phyloP scores from a whole-genome alignment of 2,888 invertebrate species.

The Chelonus formosanus region DNA sequence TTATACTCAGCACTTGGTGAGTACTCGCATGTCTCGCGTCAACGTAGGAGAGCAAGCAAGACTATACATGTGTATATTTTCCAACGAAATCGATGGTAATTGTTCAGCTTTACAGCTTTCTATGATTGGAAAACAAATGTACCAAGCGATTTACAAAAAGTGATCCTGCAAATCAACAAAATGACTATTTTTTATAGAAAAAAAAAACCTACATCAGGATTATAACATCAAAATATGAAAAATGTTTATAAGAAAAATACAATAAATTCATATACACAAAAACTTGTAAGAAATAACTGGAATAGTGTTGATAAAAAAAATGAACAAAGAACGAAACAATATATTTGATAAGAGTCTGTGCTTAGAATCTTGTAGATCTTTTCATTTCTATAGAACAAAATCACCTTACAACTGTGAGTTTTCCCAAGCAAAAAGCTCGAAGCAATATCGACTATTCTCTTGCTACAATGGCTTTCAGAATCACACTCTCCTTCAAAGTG shows the following conservation, averaged over 20 bases:
- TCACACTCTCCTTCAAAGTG: neutral
- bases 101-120: conserved; percentile 7
- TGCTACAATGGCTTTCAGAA: conserved; percentile 1
- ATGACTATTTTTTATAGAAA: no score
- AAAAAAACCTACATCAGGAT: no score
- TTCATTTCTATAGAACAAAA: no score
- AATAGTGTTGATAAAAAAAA: no score
- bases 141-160: conserved; percentile 2
- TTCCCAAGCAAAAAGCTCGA: neutral
- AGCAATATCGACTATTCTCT: conserved; percentile 1
- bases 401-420: no score
- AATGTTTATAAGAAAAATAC: neutral
- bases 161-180: neutral
- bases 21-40: conserved; percentile 15
- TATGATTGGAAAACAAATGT: conserved; percentile 10
- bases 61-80: conserved; percentile 16
- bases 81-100: conserved; percentile 20
- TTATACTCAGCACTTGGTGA: conserved; percentile 9
- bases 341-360: no score
- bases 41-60: neutral
- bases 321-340: no score
- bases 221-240: neutral
- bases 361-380: no score
- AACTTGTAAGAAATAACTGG: no score
- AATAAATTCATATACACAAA: neutral